phyloP scores from a whole-genome alignment of 2,888 invertebrate genomes.

The Drosophila melanosoma region DNA sequence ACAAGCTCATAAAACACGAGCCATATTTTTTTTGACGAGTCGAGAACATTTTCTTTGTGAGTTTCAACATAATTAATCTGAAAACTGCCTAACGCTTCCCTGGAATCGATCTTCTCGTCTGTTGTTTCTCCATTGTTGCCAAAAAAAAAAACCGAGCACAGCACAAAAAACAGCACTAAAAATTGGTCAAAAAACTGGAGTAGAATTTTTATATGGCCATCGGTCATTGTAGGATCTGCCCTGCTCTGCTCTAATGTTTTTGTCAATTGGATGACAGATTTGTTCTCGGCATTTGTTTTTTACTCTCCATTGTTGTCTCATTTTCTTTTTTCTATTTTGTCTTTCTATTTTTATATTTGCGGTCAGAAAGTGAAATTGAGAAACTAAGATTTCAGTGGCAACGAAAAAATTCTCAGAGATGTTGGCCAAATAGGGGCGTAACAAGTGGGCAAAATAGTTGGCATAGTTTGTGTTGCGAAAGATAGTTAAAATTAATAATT shows the following conservation, averaged over 20 bases:
- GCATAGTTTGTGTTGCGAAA: background rate
- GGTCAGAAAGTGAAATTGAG: constrained; percentile 26
- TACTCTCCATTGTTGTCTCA: constrained; percentile 37
- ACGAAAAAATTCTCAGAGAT: background rate
- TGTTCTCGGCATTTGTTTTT: constrained; percentile 35
- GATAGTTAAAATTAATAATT: background rate
- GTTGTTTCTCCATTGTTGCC: constrained; percentile 29
- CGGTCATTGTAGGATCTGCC: constrained; percentile 9
- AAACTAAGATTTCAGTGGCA: background rate
- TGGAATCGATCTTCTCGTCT: constrained; percentile 47
- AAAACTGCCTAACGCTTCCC: constrained; percentile 26
- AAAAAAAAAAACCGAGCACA: constrained; percentile 35
- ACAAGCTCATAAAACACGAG: constrained; percentile 62
- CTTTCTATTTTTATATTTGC: constrained; percentile 33
- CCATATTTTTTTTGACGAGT: constrained; percentile 2
- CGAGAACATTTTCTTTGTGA: constrained; percentile 24
- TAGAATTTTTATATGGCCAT: constrained; percentile 63
- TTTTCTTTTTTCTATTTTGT: constrained; percentile 23
- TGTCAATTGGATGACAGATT: constrained; percentile 5
- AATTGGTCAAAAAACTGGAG: constrained; percentile 83
- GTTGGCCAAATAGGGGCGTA: constrained; percentile 1
- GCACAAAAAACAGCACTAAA: constrained; percentile 81
- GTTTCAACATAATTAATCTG: constrained; percentile 49
- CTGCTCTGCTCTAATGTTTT: constrained; percentile 6
- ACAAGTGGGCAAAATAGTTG: background rate